Conservation (phyloP, 2,113 vertebrate genomes). For the Potamarius usumacintae region DNA sequence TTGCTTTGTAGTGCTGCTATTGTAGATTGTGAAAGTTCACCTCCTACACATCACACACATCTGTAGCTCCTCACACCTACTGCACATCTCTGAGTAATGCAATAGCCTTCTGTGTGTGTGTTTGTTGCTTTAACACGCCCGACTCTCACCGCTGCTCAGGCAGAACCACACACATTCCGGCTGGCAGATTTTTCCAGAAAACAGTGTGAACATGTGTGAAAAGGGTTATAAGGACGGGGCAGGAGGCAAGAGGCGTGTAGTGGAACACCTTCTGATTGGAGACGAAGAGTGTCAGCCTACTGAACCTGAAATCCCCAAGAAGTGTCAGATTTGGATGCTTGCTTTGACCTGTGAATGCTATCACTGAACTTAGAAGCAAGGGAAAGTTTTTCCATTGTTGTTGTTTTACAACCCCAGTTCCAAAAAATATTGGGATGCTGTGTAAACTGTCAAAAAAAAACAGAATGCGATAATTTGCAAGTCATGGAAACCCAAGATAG, state of each 20-base stretch:
- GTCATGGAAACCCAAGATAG: no score
- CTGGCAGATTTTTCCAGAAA: conserved; percentile 40
- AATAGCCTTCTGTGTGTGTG: background rate
- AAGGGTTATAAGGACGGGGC: conserved; percentile 38
- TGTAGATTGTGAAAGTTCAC: conserved; percentile 23
- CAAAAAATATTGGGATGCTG: no score
- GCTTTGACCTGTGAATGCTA: conserved; percentile 62
- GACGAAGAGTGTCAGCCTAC: conserved; percentile 60
- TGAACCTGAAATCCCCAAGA: conserved; percentile 43
- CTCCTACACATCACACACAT: conserved; percentile 11
- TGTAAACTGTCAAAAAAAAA: no score
- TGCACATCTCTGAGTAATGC: background rate
- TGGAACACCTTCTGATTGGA: conserved; percentile 57
- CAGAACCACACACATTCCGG: conserved; percentile 10
- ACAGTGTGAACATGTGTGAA: conserved; percentile 38
- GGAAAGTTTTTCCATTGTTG: conserved; percentile 22
- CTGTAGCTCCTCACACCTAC: conserved; percentile 36
- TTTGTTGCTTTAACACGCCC: background rate
- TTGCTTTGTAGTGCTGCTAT: background rate
- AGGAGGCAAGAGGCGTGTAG: conserved; percentile 46
- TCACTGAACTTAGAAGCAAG: conserved; percentile 50
- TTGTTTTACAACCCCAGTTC: background rate
- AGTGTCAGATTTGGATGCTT: conserved; percentile 58
- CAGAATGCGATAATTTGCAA: no score
- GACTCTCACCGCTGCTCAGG: conserved; percentile 32